These are phyloP conservation scores for Myioborus melanocephalus DNA, from an alignment of 2,797 vertebrate species.

Conservation along the genomic window DNA sequence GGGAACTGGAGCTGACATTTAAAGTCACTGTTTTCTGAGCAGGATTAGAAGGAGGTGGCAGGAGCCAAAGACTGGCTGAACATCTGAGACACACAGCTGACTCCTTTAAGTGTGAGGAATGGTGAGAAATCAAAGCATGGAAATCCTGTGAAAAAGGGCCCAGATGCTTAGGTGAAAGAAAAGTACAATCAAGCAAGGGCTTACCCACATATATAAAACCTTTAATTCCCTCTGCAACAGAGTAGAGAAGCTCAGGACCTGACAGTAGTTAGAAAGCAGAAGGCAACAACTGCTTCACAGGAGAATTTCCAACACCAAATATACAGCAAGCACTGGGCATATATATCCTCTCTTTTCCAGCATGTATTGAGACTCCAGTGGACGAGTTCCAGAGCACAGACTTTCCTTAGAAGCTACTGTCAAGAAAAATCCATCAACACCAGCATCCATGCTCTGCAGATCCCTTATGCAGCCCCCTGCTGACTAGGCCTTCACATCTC, in stretches of 20 bases:
- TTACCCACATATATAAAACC: background rate
- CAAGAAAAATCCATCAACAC: background rate
- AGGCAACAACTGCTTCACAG: background rate
- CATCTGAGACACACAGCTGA: background rate
- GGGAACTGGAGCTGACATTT: background rate
- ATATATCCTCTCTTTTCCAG: background rate
- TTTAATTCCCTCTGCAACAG: background rate
- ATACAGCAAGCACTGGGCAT: background rate
- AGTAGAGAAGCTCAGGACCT: background rate
- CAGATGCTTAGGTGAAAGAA: background rate
- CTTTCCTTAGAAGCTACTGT: background rate
- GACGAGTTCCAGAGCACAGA: background rate
- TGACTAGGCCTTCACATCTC: background rate
- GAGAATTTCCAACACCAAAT: background rate
- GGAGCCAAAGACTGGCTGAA: background rate
- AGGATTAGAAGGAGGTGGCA: background rate
- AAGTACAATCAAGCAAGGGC: background rate
- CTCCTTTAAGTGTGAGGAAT: background rate
- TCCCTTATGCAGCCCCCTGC: background rate
- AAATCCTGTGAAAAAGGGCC: background rate
- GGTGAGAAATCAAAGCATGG: background rate
- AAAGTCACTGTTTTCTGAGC: background rate
- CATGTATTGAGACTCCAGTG: fast-evolving
- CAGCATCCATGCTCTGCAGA: background rate
- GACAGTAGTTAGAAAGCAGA: background rate